These are phyloP conservation scores for Lithophane leautieri DNA, from an alignment of 2,888 invertebrate species.

Conservation along the genomic window DNA sequence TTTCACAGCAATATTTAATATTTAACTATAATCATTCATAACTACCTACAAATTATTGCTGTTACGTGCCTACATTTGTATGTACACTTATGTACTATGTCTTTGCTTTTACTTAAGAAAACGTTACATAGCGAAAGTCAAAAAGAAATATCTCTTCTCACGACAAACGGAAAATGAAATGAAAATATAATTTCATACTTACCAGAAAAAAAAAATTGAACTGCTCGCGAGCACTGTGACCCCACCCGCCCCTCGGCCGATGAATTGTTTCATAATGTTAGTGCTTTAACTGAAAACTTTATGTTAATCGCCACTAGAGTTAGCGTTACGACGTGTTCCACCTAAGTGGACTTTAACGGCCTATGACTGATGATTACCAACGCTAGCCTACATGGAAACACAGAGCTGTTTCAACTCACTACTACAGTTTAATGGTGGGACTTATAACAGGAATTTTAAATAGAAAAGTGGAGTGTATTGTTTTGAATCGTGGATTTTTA, in stretches of 20 bases:
- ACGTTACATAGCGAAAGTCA: accelerated
- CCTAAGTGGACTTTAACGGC: conserved; percentile 65
- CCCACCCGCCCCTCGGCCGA: conserved; percentile 42
- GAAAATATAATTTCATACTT: too few species aligned
- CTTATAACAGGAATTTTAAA: not conserved
- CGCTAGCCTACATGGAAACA: conserved; percentile 40
- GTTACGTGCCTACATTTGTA: not conserved
- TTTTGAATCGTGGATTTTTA: not conserved
- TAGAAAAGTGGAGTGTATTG: not conserved
- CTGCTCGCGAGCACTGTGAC: conserved; percentile 20
- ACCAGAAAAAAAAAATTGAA: too few species aligned
- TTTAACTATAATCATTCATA: not conserved
- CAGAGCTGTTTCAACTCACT: conserved; percentile 21
- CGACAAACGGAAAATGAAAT: not conserved
- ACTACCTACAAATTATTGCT: not conserved
- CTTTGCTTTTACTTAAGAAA: too few species aligned
- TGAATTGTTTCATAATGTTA: conserved; percentile 74
- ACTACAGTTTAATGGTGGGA: not conserved
- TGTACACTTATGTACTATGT: not conserved
- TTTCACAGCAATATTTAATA: not conserved
- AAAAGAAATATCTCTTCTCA: not conserved
- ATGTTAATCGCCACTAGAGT: conserved; percentile 68
- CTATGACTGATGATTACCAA: conserved; percentile 59
- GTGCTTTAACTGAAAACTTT: conserved; percentile 70
- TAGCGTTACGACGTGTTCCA: conserved; percentile 62